phyloP scores from a whole-genome alignment of 2,888 invertebrate species.

The Pharmacophagus antenor region DNA sequence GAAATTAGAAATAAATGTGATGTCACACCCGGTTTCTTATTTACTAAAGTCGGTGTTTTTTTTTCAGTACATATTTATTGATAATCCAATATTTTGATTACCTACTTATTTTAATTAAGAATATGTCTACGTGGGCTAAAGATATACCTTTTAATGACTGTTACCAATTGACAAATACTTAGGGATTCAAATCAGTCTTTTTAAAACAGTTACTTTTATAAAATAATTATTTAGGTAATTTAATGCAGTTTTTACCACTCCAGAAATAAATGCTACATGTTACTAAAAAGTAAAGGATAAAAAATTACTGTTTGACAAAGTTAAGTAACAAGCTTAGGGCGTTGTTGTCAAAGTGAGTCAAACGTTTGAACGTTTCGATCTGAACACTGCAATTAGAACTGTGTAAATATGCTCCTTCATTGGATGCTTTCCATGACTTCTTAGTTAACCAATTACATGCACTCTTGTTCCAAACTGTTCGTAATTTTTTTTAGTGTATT shows the following conservation, averaged over 20 bases:
- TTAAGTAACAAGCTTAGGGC: neutral
- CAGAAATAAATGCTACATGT: neutral
- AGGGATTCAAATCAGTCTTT: neutral
- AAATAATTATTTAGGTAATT: neutral
- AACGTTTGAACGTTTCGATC: conserved; percentile 25
- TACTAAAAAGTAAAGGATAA: neutral
- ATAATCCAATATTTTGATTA: no score
- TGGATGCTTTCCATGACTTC: conserved; percentile 35
- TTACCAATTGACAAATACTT: no score
- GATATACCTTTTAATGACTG: no score
- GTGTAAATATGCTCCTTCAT: conserved; percentile 37
- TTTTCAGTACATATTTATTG: no score
- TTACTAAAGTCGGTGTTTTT: no score
- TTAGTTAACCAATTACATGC: conserved; percentile 31
- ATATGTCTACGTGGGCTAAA: no score
- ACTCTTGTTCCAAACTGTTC: conserved; percentile 15
- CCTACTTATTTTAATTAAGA: no score
- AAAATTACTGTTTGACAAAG: neutral
- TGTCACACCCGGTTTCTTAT: no score
- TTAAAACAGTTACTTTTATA: neutral
- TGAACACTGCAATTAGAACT: conserved; percentile 38
- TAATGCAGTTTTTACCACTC: neutral
- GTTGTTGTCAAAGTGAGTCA: conserved; percentile 17
- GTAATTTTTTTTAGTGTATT: conserved; percentile 8
- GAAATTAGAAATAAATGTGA: no score